Base-by-base conservation (phyloP, 2,888 invertebrate species). In the Imbricaverruca yamaguchii region DNA sequence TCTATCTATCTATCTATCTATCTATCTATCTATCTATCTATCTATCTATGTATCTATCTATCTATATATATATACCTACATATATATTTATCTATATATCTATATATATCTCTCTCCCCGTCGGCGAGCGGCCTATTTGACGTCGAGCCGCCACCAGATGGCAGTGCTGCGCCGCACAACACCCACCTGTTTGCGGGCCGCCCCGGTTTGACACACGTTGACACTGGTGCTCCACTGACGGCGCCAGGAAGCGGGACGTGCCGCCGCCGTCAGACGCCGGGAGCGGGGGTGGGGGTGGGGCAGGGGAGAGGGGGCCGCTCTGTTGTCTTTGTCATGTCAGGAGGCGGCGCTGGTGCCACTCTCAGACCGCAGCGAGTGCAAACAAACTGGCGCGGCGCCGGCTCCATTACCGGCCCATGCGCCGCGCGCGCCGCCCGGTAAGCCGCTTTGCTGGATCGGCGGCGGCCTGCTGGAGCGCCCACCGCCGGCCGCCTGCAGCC, bases 271-370 rank as follows among this genome's bases (percentile, higher is more conserved):
- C 65, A 67, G 23, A 67, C 12, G 23, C 11, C 21, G 23, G 65
- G 65, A 2, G 23, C 12, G 7, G 61, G 61, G 23, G 65, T 10
- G 65, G 23, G 11, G n/a, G n/a, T n/a, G n/a, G 65, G 65, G 23
- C 4, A 23, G 23, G 13, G 15, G 39, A 10, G 10, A 15, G 39
- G 39, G 23, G 13, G 69, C 15, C 61, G 61, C 69, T 13, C 69
- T 69, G 69, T 69, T 69, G 69, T 69, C 69, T 69, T 67, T 39
- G 69, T 69, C 69, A 69, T 39, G 69, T 3, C 4, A 69, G 69
- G 39, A 69, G 69, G 69, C 39, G 69, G 39, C 69, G 69, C 25
- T 39, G 69, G 69, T 39, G 39, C 12, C 69, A 15, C 69, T 69
- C 69, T 69, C 15, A 39, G 69, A 7, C 25, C 69, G 12, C 6